phyloP scores from a whole-genome alignment of 2,113 vertebrate genomes.

The Perca flavescens region DNA sequence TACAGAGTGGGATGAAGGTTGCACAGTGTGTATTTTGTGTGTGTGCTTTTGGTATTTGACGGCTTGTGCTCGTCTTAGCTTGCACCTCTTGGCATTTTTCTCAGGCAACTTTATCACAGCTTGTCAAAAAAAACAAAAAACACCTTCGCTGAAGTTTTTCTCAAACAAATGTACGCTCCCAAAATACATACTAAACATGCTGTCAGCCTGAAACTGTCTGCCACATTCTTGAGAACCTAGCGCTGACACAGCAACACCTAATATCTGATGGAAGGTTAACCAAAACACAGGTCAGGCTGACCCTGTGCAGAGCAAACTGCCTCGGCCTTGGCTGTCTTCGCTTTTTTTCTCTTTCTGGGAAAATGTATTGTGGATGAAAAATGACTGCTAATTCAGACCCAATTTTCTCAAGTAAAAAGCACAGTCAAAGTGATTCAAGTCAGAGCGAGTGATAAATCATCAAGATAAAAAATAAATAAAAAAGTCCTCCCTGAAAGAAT shows the following conservation, averaged over 20 bases:
- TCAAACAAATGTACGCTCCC: slow-evolving; percentile 34
- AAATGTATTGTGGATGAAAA: background rate
- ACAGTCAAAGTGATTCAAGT: slow-evolving; percentile 40
- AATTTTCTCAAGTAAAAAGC: slow-evolving; percentile 23
- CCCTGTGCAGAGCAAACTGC: slow-evolving; percentile 28
- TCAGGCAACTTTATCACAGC: slow-evolving; percentile 25
- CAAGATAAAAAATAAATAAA: slow-evolving; percentile 1
- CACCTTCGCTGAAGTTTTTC: slow-evolving; percentile 10
- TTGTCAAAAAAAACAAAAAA: too few relatives aligned
- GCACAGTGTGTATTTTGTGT: slow-evolving; percentile 4
- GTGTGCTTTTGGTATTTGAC: slow-evolving; percentile 8
- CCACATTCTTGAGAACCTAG: slow-evolving; percentile 32
- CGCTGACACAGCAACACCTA: slow-evolving; percentile 30
- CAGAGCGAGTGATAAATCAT: slow-evolving; percentile 51
- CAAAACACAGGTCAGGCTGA: slow-evolving; percentile 65
- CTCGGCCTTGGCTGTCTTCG: slow-evolving; percentile 20
- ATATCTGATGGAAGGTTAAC: slow-evolving; percentile 40
- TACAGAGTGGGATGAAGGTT: slow-evolving; percentile 61
- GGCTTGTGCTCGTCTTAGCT: slow-evolving; percentile 12
- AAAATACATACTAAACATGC: slow-evolving; percentile 12
- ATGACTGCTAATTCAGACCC: background rate
- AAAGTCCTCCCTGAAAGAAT: background rate
- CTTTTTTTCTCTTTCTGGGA: background rate
- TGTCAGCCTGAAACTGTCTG: background rate
- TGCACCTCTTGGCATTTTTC: slow-evolving; percentile 27